These are phyloP conservation scores for Drosophila persimilis DNA, from an alignment of 1,140 invertebrate species.

Conservation along the genomic window DNA sequence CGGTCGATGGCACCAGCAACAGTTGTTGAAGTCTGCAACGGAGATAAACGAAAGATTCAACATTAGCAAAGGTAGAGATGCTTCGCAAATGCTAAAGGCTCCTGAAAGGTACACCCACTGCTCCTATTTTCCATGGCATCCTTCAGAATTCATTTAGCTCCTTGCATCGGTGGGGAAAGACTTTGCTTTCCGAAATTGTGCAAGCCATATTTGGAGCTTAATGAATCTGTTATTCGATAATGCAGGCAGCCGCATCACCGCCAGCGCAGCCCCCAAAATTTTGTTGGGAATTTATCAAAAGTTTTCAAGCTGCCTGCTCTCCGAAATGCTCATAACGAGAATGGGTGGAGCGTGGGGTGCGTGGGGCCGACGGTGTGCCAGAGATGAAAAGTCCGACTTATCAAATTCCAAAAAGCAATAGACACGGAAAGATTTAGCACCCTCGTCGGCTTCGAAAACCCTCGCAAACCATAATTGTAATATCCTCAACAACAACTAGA, in stretches of 20 bases:
- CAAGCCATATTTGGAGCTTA: conserved; percentile 70
- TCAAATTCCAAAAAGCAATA: conserved; percentile 41
- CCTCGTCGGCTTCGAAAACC: not conserved
- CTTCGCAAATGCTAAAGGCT: not conserved
- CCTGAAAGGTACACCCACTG: no score
- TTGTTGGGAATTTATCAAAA: conserved; percentile 66
- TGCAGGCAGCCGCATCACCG: conserved; percentile 44
- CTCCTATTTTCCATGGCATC: not conserved
- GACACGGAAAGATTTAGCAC: not conserved
- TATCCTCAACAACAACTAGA: conserved; percentile 1
- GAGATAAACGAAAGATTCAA: not conserved
- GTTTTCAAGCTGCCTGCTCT: conserved; percentile 54
- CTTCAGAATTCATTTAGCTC: no score
- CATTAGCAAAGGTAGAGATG: not conserved
- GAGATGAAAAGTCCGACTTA: conserved; percentile 47
- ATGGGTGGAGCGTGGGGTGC: not conserved
- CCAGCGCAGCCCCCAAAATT: conserved; percentile 23
- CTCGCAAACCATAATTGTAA: no score
- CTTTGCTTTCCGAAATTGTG: conserved; percentile 43
- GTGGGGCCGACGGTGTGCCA: conserved; percentile 2
- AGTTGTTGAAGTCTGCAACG: conserved; percentile 82
- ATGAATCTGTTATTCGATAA: conserved; percentile 78
- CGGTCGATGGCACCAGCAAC: conserved; percentile 86
- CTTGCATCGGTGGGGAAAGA: no score
- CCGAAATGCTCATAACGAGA: conserved; percentile 28